Evolutionary conservation across 2,888 invertebrate genomes (phyloP).

Genomic region (Eupithecia centaureata): DNA sequence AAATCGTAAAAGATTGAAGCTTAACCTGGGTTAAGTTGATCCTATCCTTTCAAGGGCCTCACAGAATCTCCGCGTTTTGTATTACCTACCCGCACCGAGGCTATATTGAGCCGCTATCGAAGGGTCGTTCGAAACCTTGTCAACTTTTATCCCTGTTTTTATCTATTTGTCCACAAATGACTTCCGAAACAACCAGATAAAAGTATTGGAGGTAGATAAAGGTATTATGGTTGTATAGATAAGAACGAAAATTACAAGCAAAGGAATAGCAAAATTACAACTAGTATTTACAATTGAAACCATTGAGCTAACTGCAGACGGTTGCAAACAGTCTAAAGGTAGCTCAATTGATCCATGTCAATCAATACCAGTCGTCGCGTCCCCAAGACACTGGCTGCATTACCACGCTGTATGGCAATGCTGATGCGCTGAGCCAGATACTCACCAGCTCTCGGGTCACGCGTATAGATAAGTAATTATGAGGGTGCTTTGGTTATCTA

Average conservation of each 20-base stretch:
- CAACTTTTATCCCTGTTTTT: slow-evolving; percentile 22
- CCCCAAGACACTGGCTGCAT: no score
- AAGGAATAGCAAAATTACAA: no score
- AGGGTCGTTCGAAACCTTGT: slow-evolving; percentile 13
- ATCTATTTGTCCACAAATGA: slow-evolving; percentile 12
- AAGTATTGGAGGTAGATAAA: background rate
- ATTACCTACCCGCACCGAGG: slow-evolving; percentile 18
- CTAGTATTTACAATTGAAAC: no score
- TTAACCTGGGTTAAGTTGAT: slow-evolving; percentile 16
- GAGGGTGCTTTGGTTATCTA: background rate
- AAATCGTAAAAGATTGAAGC: slow-evolving; percentile 34
- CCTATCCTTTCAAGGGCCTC: slow-evolving; percentile 10
- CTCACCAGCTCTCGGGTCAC: no score
- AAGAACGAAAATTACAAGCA: no score
- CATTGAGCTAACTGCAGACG: no score
- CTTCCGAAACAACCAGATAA: background rate
- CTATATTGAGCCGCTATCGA: slow-evolving; percentile 7
- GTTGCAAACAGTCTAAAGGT: no score
- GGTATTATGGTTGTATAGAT: background rate
- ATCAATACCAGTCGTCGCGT: no score
- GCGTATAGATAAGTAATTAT: background rate
- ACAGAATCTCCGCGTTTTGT: slow-evolving; percentile 27
- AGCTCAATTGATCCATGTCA: no score
- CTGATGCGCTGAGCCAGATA: no score
- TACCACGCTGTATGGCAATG: no score